Evolutionary conservation across 1,140 invertebrate genomes (phyloP).

Genomic region (Microplitis mediator): DNA sequence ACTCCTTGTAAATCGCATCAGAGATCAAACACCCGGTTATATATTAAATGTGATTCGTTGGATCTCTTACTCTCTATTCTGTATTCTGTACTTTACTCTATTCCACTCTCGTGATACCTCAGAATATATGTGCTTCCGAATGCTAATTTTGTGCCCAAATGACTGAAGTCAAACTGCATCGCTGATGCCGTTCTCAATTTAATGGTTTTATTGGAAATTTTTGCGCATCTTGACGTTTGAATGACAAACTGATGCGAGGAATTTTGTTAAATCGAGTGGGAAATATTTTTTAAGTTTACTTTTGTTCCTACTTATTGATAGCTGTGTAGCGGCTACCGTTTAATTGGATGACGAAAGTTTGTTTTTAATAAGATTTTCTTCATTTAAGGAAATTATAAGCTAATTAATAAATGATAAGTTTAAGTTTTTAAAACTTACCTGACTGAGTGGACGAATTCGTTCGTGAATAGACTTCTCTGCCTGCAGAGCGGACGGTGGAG

Average conservation of each 20-base stretch:
- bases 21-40: constrained; percentile 60
- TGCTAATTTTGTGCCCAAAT: neutral
- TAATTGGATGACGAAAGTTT: neutral
- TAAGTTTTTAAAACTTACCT: constrained; percentile 67
- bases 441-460: constrained; percentile 85
- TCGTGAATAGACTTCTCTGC: constrained; percentile 89
- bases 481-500: constrained; percentile 88
- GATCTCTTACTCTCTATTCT: neutral
- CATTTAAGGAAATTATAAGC: neutral
- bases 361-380: neutral
- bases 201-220: no score
- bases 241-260: no score
- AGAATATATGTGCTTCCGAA: neutral
- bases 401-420: no score
- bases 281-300: no score
- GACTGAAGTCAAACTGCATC: no score
- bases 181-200: no score
- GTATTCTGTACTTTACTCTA: neutral
- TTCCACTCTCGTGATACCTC: neutral
- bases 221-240: no score
- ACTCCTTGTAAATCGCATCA: constrained; percentile 61
- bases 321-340: no score
- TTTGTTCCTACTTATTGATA: no score
- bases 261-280: no score
- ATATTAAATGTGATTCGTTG: constrained; percentile 58